Evolutionary conservation across 2,113 vertebrate species (phyloP).

Genomic region (Oncorhynchus keta): DNA sequence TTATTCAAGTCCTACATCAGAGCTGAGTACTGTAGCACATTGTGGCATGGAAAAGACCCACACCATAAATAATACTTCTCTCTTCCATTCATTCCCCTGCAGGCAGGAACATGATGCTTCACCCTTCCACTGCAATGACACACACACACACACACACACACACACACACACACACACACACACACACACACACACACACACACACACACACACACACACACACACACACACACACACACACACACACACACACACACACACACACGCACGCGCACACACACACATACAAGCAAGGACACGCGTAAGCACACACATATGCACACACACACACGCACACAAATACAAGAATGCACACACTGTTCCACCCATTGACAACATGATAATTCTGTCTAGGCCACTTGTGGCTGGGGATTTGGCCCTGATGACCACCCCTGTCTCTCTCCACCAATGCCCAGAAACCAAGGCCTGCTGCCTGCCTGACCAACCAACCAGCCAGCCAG

Average conservation of each 20-base stretch:
- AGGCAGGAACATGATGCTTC: constrained; percentile 10
- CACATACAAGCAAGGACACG: too few relatives aligned
- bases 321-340: too few relatives aligned
- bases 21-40: constrained; percentile 44
- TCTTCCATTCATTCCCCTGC: constrained; percentile 19
- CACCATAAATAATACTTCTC: constrained; percentile 50
- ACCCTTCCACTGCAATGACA: constrained; percentile 19
- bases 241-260: too few relatives aligned
- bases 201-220: too few relatives aligned
- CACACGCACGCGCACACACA: too few relatives aligned
- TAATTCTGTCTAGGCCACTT: constrained; percentile 39
- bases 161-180: too few relatives aligned
- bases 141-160: too few relatives aligned
- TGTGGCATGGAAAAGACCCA: constrained; percentile 30
- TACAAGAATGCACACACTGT: too few relatives aligned
- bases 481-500: constrained; percentile 34
- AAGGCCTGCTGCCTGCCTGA: constrained; percentile 22
- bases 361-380: constrained; percentile 23
- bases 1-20: constrained; percentile 34
- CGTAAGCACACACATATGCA: too few relatives aligned
- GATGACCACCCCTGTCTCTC: constrained; percentile 41
- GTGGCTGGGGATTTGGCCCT: constrained; percentile 40
- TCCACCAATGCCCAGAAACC: constrained; percentile 27
- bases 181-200: too few relatives aligned
- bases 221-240: too few relatives aligned